Evolutionary conservation across 2,113 vertebrate species (phyloP), one percentile per base, ranked within the genome.

Genomic region (Heterocephalus glaber): DNA sequence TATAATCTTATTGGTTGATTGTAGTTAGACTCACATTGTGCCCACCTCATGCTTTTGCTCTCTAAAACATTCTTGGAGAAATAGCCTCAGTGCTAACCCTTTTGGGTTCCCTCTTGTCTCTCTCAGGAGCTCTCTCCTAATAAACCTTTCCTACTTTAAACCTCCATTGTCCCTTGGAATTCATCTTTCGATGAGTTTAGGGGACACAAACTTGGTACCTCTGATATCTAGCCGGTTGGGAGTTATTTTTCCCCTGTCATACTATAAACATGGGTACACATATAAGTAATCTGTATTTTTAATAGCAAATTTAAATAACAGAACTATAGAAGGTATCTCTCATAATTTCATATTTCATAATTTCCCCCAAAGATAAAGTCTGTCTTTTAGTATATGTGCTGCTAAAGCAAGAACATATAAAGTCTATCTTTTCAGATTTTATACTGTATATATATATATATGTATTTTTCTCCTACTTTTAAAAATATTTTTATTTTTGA

Each of bases 291-390:
- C 9, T 60, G 3, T 70, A 17, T 61, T 93, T 79, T 79, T 22
- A 90, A 47, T n/a, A 85, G 84, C 1, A 95, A 70, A 79, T 87
- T 88, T 83, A 89, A 95, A 94, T 63, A 81, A 44, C 16, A 13
- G 11, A 84, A 79, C 28, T 86, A 60, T 52, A 89, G 47, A 70
- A 90, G 89, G 20, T 66, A 56, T 41, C 30, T 92, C 5, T 93
- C 17, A 24, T 60, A 81, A 76, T 86, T 93, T 44, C 41, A 16
- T 56, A 56, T 9, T 56, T 56, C 54, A 49, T 26, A 30, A 30
- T 76, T 47, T 58, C 14, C 35, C n/a, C 66, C 44, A 35, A 81
- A 58, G 26, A 49, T 24, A 89, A 26, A 81, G 16, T 80, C 20
- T 92, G 20, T n/a, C n/a, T n/a, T n/a, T n/a, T n/a, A n/a, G n/a